Evolutionary conservation across 2,113 vertebrate species (phyloP).

Genomic region (Phrynocephalus versicolor): DNA sequence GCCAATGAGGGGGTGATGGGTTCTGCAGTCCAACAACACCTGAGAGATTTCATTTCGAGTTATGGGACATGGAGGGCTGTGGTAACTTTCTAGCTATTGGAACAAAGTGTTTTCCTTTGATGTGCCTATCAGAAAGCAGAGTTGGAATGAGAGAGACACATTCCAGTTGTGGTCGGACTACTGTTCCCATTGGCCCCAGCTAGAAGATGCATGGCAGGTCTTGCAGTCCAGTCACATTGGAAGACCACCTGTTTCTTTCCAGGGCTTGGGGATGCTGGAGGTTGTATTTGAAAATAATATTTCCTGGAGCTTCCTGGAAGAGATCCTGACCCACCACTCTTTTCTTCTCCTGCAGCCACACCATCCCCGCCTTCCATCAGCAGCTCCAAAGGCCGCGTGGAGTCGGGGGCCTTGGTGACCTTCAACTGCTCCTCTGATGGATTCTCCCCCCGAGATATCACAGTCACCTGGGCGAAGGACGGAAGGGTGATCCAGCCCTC

Average conservation of each 20-base stretch:
- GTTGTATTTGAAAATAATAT: too few relatives aligned
- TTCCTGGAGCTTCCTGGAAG: background rate
- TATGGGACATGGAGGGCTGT: too few relatives aligned
- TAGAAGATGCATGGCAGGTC: too few relatives aligned
- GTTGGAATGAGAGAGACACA: too few relatives aligned
- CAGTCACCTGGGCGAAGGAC: conserved; percentile 52
- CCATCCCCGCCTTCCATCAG: background rate
- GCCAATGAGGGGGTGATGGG: too few relatives aligned
- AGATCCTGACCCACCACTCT: background rate
- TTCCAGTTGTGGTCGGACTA: background rate
- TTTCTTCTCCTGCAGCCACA: conserved; percentile 26
- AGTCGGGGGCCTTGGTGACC: accelerated
- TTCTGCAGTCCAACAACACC: too few relatives aligned
- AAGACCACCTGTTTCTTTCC: background rate
- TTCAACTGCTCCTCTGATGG: conserved; percentile 51
- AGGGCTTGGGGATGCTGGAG: background rate
- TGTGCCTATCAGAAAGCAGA: too few relatives aligned
- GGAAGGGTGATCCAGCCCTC: accelerated
- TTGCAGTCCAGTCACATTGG: background rate
- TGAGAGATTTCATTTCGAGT: too few relatives aligned
- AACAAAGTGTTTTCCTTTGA: too few relatives aligned
- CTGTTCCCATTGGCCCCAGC: background rate
- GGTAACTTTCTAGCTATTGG: too few relatives aligned
- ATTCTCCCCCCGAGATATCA: conserved; percentile 49
- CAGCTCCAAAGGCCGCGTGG: accelerated